Conservation (phyloP, 1,140 invertebrate species). For the Rhyzopertha dominica region DNA sequence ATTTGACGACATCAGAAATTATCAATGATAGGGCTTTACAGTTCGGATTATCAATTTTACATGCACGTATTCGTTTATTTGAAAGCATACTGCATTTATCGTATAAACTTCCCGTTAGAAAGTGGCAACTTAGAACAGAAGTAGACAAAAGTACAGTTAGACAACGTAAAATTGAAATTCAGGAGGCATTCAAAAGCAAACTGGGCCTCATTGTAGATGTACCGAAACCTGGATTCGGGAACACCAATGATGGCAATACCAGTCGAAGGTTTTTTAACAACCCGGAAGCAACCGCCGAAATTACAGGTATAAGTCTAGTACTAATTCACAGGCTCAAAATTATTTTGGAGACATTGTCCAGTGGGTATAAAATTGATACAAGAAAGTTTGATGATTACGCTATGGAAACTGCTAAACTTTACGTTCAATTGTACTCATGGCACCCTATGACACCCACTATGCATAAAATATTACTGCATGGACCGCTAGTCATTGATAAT, state of each 20-base stretch:
- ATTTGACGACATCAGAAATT: slow-evolving; percentile 24
- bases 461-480: slow-evolving; percentile 42
- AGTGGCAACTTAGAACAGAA: slow-evolving; percentile 28
- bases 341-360: slow-evolving; percentile 26
- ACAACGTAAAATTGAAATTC: slow-evolving; percentile 34
- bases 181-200: slow-evolving; percentile 34
- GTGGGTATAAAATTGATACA: slow-evolving; percentile 30
- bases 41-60: slow-evolving; percentile 40
- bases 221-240: slow-evolving; percentile 38
- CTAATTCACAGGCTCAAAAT: slow-evolving; percentile 30
- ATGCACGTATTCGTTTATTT: slow-evolving; percentile 43
- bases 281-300: slow-evolving; percentile 24
- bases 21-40: slow-evolving; percentile 22
- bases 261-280: slow-evolving; percentile 40
- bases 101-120: slow-evolving; percentile 37
- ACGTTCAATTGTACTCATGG: slow-evolving; percentile 36
- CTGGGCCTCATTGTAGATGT: slow-evolving; percentile 38
- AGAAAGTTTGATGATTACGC: slow-evolving; percentile 26
- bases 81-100: slow-evolving; percentile 40
- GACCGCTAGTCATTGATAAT: slow-evolving; percentile 25
- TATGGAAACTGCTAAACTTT: slow-evolving; percentile 28
- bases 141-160: slow-evolving; percentile 21
- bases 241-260: slow-evolving; percentile 43
- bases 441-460: slow-evolving; percentile 40
- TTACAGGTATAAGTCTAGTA: slow-evolving; percentile 24